Percentiles rank a stretch among this genome's conserved stretches.
Conservation (phyloP, 2,888 invertebrate species). For the Yponomeuta sedellus region DNA sequence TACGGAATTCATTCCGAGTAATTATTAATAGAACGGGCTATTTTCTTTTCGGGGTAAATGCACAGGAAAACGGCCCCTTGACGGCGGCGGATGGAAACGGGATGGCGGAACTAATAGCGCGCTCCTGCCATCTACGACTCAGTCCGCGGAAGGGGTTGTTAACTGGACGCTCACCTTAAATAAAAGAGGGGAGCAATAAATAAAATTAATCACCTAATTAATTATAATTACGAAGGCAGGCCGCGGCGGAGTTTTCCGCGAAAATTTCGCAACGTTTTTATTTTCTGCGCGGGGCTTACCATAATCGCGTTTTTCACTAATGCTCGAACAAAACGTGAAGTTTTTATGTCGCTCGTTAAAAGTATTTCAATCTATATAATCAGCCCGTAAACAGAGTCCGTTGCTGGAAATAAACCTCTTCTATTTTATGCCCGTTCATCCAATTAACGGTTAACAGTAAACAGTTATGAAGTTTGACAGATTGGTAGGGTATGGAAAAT, state of each 20-base stretch:
- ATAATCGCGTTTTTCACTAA: too few relatives aligned
- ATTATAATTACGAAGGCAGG: constrained; percentile 18
- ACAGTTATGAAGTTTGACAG: too few relatives aligned
- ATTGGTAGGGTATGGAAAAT: too few relatives aligned
- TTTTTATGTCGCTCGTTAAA: too few relatives aligned
- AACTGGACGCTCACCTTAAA: not conserved
- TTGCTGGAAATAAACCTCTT: too few relatives aligned
- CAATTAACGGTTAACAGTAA: too few relatives aligned
- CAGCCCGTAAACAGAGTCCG: too few relatives aligned
- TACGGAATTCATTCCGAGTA: not conserved
- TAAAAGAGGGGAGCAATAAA: constrained; percentile 12
- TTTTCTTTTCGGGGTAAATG: not conserved
- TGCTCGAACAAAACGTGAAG: too few relatives aligned
- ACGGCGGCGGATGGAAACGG: not conserved
- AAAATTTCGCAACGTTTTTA: not conserved
- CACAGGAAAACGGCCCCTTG: not conserved
- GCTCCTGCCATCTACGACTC: constrained; percentile 13
- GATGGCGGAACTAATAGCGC: constrained; percentile 2
- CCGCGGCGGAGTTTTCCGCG: not conserved
- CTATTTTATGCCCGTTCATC: too few relatives aligned
- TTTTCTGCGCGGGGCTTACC: too few relatives aligned
- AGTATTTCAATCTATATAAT: too few relatives aligned
- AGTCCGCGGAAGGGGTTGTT: not conserved
- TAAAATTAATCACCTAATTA: constrained; percentile 18
- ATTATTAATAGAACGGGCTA: constrained; percentile 2